Base-by-base conservation (phyloP, 2,113 vertebrate genomes). In the Halichoerus grypus region DNA sequence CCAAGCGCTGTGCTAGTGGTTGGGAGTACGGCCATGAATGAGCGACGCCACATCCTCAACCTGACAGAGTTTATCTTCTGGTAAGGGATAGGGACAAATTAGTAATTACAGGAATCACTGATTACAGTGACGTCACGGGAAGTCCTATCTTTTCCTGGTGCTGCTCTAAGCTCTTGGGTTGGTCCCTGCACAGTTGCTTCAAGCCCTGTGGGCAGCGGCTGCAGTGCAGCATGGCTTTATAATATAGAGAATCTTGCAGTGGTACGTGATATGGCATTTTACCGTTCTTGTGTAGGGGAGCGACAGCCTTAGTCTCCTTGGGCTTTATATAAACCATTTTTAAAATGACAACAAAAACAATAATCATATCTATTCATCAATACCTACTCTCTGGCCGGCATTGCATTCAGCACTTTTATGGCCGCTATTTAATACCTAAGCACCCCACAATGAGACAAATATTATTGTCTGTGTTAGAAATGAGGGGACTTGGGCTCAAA, bases 391-490 rank as follows among this genome's bases (percentile, higher is more conserved):
- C 39, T 57, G 51, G 46, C 7, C 19, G 4, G 21, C 53, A 65
- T 7, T 65, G 42, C n/a, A 39, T 22, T 28, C 53, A 87, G 90
- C 7, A 24, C 51, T 81, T 74, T 67, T 1, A 55, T 39, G 59
- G 46, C n/a, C 69, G 36, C 76, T 88, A 2, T 65, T 83, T 69
- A 85, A 88, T 65, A 67, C 10, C 28, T 72, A 79, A 67, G 26
- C 36, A 28, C 13, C 67, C 39, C 88, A 81, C 36, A 59, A 12
- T 51, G 63, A 97, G 42, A 88, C 16, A 33, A 16, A 2, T 7
- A 39, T 36, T 74, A 31, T 13, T 90, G 49, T 36, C 88, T 42
- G 10, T 87, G 83, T 92, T 94, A 91, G 72, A 94, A 80, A 94
- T 49, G 65, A 95, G 49, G 28, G 74, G 42, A 76, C 31, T 21